phyloP scores from a whole-genome alignment of 1,140 invertebrate species.

The Copidosoma floridanum region DNA sequence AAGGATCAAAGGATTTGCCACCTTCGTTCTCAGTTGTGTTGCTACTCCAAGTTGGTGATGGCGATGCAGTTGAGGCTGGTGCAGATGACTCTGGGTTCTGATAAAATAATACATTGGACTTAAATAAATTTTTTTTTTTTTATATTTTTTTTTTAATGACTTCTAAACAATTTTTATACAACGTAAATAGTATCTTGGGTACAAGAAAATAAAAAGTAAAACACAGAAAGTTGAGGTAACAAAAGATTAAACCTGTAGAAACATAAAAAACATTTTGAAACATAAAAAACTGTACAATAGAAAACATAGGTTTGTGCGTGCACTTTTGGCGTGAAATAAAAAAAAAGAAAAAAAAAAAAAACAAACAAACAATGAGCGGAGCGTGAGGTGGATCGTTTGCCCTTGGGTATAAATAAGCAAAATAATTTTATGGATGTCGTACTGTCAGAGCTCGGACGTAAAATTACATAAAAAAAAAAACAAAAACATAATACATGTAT shows the following conservation, averaged over 20 bases:
- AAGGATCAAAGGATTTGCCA: neutral
- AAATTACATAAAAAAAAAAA: too few species aligned
- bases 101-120: neutral
- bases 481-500: too few species aligned
- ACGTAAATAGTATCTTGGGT: too few species aligned
- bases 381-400: too few species aligned
- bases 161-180: too few species aligned
- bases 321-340: constrained; percentile 1
- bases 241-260: constrained; percentile 7
- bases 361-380: too few species aligned
- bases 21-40: neutral
- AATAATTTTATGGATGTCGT: too few species aligned
- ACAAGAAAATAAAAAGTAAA: too few species aligned
- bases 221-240: neutral
- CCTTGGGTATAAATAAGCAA: too few species aligned
- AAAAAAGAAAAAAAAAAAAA: too few species aligned
- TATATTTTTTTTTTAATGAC: too few species aligned
- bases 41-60: neutral
- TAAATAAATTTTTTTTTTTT: neutral
- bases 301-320: neutral
- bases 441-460: too few species aligned
- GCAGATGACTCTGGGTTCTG: constrained; percentile 5
- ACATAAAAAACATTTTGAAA: neutral
- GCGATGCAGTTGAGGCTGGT: neutral
- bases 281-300: constrained; percentile 9